Base-by-base conservation (phyloP, 2,113 vertebrate species). In the Paramormyrops kingsleyae region DNA sequence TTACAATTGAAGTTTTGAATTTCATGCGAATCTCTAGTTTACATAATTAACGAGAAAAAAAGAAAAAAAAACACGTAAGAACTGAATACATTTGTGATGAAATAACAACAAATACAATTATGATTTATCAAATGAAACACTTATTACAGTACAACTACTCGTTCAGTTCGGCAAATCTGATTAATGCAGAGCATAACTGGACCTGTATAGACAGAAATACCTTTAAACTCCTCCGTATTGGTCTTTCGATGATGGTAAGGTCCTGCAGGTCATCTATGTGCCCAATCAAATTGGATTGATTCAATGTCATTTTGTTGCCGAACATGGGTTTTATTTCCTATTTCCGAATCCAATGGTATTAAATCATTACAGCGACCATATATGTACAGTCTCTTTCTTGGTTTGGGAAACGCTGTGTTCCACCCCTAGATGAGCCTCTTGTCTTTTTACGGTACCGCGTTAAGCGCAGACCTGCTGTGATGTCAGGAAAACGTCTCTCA, bases 261-360 rank as follows among this genome's bases (percentile, higher is more conserved):
- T 97, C 96, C 91, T 97, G 96, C 92, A 97, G 96, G 92, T 97
- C 96, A 93, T 97, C 96, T 93, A 96, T 96, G 93, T 96, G 97
- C 83, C 96, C 96, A 66, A 97, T 96, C 47, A 97, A 90, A 93
- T 92, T 94, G 94, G 94, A 95, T 91, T 95, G 95, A 92, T 94
- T 94, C 92, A 97, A 95, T 94, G 97, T 96, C 96, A 97, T 97
- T 89, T 91, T 95, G 93, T 88, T 52, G 84, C n/a, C 86, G 44
- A 35, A 39, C n/a, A 24, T 87, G 21, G 1, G 17, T 13, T 90
- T 52, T 87, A 17, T 0, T 44, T n/a, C 50, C 66, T 42, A 46
- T 85, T 49, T n/a, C 83, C 46, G 35, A n/a, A 24, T 85, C 8
- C 24, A 19, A 24, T 49, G 44, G 5, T 88, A n/a, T 50, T 47